Percentiles rank a stretch among this genome's conserved stretches.
Evolutionary conservation across 2,888 invertebrate species (phyloP).

Genomic region (Platycheirus rosarum): DNA sequence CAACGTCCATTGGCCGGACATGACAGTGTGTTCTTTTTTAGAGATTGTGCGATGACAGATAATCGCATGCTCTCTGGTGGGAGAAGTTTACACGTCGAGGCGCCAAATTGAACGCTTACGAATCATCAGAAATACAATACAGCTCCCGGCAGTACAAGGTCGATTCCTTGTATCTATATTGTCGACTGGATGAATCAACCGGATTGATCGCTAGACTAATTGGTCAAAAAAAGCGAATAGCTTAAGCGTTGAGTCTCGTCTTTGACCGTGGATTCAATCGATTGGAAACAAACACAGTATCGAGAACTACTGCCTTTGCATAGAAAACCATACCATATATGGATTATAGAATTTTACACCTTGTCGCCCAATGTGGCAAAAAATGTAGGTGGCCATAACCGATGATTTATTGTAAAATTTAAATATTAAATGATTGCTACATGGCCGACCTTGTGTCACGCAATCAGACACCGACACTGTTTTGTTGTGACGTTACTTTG

Average conservation of each 20-base stretch:
- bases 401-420: conserved; percentile 72
- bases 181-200: conserved; percentile 34
- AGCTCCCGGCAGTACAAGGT: conserved; percentile 70
- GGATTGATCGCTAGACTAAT: conserved; percentile 70
- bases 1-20: conserved; percentile 48
- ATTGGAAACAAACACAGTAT: conserved; percentile 20
- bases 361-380: conserved; percentile 17
- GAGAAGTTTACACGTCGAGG: conserved; percentile 49
- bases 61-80: conserved; percentile 43
- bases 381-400: conserved; percentile 71
- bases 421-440: conserved; percentile 73
- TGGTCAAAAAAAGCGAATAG: conserved; percentile 50
- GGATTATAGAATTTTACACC: conserved; percentile 60
- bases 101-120: conserved; percentile 58
- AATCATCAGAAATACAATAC: conserved; percentile 34
- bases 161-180: conserved; percentile 58
- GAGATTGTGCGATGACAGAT: conserved; percentile 69
- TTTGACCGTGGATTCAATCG: conserved; percentile 51
- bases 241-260: not conserved
- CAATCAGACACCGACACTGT: conserved; percentile 50
- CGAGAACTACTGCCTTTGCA: not conserved
- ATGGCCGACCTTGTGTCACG: conserved; percentile 72
- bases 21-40: conserved; percentile 36
- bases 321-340: conserved; percentile 66
- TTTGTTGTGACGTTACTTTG: conserved; percentile 6